Conservation (phyloP, 2,113 vertebrate species). For the Chionodraco myersi region DNA sequence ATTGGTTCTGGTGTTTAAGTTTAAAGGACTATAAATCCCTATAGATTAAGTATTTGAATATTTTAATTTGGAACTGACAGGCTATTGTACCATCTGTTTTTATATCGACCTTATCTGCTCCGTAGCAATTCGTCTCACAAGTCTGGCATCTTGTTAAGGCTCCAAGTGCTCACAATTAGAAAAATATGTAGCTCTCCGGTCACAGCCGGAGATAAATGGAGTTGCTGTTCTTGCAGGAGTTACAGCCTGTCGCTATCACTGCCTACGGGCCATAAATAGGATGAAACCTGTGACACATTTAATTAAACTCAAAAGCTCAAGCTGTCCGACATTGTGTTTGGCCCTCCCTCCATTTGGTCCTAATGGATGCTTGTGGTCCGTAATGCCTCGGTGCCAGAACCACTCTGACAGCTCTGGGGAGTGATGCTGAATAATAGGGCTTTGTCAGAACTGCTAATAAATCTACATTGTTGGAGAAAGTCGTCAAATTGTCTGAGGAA, state of each 20-base stretch:
- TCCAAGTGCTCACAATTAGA: slow-evolving; percentile 6
- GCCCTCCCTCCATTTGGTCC: slow-evolving; percentile 31
- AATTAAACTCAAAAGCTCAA: slow-evolving; percentile 72
- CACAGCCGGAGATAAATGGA: slow-evolving; percentile 43
- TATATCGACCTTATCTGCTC: slow-evolving; percentile 1
- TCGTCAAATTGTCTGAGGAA: slow-evolving; percentile 41
- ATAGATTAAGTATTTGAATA: not conserved
- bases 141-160: slow-evolving; percentile 9
- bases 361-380: slow-evolving; percentile 74
- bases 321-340: slow-evolving; percentile 61
- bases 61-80: not conserved
- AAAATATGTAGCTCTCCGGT: slow-evolving; percentile 14
- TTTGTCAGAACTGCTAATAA: slow-evolving; percentile 48
- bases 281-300: slow-evolving; percentile 68
- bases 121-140: slow-evolving; percentile 2
- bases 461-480: slow-evolving; percentile 26
- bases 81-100: slow-evolving; percentile 11
- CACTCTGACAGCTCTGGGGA: slow-evolving; percentile 41
- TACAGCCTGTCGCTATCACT: slow-evolving; percentile 39
- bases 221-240: slow-evolving; percentile 43
- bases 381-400: slow-evolving; percentile 42
- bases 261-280: slow-evolving; percentile 62
- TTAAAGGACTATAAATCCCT: not conserved
- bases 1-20: not conserved
- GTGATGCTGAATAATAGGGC: slow-evolving; percentile 52